phyloP scores from a whole-genome alignment of 2,797 vertebrate species.

The Micropoecilia bifurca region DNA sequence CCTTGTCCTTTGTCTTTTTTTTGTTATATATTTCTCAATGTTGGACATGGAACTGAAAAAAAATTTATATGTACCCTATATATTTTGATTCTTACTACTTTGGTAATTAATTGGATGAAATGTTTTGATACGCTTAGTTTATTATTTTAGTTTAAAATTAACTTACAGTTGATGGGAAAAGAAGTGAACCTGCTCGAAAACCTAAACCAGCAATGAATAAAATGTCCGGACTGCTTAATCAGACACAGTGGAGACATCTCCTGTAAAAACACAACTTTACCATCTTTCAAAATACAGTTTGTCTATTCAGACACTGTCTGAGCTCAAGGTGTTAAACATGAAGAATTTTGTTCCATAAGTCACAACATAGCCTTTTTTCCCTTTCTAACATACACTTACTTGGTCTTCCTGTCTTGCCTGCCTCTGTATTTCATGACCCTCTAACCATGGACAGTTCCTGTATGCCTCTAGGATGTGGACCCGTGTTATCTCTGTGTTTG shows the following conservation, averaged over 20 bases:
- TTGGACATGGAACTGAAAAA: background rate
- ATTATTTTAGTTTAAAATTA: slow-evolving; percentile 20
- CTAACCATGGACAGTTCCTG: slow-evolving; percentile 46
- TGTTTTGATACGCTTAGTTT: background rate
- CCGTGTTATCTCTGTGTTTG: slow-evolving; percentile 33
- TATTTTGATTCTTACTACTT: background rate
- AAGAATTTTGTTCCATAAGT: slow-evolving; percentile 41
- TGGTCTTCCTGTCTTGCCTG: slow-evolving; percentile 62
- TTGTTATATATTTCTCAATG: background rate
- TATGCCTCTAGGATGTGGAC: slow-evolving; percentile 52
- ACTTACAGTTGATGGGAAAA: slow-evolving; percentile 9
- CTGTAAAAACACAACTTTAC: slow-evolving; percentile 37
- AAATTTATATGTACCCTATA: background rate
- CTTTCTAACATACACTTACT: slow-evolving; percentile 54
- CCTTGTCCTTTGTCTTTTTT: background rate
- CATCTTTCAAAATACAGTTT: slow-evolving; percentile 40
- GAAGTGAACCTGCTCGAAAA: background rate
- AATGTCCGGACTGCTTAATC: slow-evolving; percentile 21
- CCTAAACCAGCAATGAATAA: slow-evolving; percentile 16
- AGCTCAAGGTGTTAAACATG: slow-evolving; percentile 33
- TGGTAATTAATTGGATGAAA: background rate
- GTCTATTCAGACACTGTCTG: slow-evolving; percentile 44
- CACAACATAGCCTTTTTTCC: slow-evolving; percentile 31
- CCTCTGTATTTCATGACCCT: slow-evolving; percentile 58
- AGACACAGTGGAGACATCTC: slow-evolving; percentile 32